These are phyloP conservation scores for Scaptomyza parva DNA, from an alignment of 2,888 invertebrate genomes.

Conservation along the genomic window DNA sequence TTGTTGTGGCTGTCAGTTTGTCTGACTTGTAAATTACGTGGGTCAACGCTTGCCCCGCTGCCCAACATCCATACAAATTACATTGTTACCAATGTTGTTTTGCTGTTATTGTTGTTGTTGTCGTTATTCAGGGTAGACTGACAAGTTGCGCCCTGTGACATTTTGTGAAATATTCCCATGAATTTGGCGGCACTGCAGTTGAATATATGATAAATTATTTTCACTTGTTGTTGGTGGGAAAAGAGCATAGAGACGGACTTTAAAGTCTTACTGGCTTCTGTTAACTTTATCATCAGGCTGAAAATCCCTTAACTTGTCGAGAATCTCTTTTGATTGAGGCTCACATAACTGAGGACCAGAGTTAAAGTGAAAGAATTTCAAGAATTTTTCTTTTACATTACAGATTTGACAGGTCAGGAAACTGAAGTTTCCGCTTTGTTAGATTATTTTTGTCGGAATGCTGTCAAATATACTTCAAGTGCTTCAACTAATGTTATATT, in stretches of 20 bases:
- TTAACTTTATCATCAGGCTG: slow-evolving; percentile 20
- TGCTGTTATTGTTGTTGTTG: slow-evolving; percentile 7
- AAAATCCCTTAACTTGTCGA: neutral
- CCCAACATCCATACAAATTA: slow-evolving; percentile 63
- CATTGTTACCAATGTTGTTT: slow-evolving; percentile 64
- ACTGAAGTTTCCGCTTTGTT: slow-evolving; percentile 17
- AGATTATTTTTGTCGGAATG: slow-evolving; percentile 47
- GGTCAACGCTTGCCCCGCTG: slow-evolving; percentile 33
- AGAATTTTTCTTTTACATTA: slow-evolving; percentile 4
- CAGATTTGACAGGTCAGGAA: slow-evolving; percentile 18
- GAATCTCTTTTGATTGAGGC: slow-evolving; percentile 42
- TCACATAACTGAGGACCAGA: slow-evolving; percentile 33
- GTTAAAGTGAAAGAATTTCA: slow-evolving; percentile 13
- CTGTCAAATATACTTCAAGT: slow-evolving; percentile 63
- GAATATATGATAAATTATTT: slow-evolving; percentile 44
- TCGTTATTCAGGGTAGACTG: slow-evolving; percentile 24
- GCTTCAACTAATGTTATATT: slow-evolving; percentile 64
- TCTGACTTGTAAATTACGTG: slow-evolving; percentile 52
- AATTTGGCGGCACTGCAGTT: slow-evolving; percentile 43
- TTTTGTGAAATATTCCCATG: slow-evolving; percentile 39
- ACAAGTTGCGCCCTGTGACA: slow-evolving; percentile 44
- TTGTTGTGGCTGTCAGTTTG: slow-evolving; percentile 38
- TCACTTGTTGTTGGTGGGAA: neutral
- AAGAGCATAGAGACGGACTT: slow-evolving; percentile 13
- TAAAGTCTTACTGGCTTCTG: slow-evolving; percentile 28